Percentiles rank a stretch among this genome's conserved stretches.
Conservation (phyloP, 2,113 vertebrate genomes). For the Cromileptes altivelis region DNA sequence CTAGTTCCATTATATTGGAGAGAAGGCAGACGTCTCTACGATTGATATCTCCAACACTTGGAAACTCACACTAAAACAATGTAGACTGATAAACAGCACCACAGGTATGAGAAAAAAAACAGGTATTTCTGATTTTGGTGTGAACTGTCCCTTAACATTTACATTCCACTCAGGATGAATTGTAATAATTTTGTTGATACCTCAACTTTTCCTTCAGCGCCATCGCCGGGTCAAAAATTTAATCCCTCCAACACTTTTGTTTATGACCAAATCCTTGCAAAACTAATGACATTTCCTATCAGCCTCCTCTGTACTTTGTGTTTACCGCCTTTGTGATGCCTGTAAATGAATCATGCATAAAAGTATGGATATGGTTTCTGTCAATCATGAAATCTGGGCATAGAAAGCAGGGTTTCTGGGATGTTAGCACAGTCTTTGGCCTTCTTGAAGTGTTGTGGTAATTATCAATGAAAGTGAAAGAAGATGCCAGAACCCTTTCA, state of each 20-base stretch:
- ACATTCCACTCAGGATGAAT: neutral
- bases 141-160: neutral
- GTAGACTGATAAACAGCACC: no score
- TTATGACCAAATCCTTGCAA: neutral
- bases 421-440: slow-evolving; percentile 2
- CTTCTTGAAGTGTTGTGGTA: neutral
- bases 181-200: neutral
- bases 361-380: neutral
- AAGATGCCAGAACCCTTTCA: neutral
- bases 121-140: no score
- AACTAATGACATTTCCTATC: neutral
- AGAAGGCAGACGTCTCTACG: no score
- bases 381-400: slow-evolving; percentile 19
- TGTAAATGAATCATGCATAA: slow-evolving; percentile 7
- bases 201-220: neutral
- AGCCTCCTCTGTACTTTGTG: slow-evolving; percentile 6
- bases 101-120: no score
- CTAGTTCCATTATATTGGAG: no score
- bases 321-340: neutral
- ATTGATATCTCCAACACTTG: no score
- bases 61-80: no score
- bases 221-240: neutral
- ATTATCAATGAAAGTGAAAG: slow-evolving; percentile 4
- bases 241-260: neutral
- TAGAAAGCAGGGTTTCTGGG: neutral